Evolutionary conservation across 2,888 invertebrate genomes (phyloP).

Genomic region (Andricus curvator): DNA sequence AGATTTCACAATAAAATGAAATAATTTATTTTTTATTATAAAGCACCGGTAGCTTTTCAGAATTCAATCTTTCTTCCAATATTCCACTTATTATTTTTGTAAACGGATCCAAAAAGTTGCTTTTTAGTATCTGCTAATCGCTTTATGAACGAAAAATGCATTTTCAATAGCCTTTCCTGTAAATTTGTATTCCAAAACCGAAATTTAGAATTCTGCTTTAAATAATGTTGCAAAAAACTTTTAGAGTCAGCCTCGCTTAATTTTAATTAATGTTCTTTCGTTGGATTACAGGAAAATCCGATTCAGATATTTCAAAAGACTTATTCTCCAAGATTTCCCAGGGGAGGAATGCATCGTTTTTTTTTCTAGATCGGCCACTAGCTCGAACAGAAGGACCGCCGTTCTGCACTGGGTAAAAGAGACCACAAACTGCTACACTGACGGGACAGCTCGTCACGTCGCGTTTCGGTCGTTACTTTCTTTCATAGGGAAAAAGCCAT

Average conservation of each 20-base stretch:
- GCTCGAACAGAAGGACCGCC: background rate
- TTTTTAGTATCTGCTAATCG: too few species aligned
- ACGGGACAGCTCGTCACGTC: slow-evolving; percentile 32
- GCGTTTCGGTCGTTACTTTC: slow-evolving; percentile 24
- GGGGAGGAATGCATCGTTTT: slow-evolving; percentile 18
- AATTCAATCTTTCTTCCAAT: too few species aligned
- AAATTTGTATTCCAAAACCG: too few species aligned
- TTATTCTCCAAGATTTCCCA: slow-evolving; percentile 24
- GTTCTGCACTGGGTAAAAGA: background rate
- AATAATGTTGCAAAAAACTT: background rate
- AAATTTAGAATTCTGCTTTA: too few species aligned
- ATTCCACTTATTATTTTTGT: too few species aligned
- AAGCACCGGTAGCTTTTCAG: too few species aligned
- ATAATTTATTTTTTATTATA: too few species aligned
- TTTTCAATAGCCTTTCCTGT: too few species aligned
- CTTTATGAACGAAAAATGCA: too few species aligned
- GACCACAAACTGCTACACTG: slow-evolving; percentile 13
- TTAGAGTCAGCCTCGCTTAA: background rate
- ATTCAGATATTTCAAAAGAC: slow-evolving; percentile 19
- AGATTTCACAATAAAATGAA: too few species aligned
- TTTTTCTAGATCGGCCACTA: background rate
- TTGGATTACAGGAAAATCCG: background rate
- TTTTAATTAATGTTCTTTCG: background rate
- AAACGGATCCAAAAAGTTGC: too few species aligned
- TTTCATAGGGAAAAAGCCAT: slow-evolving; percentile 22